Conservation (phyloP, 2,888 invertebrate species). For the Orthonychiurus folsomi region DNA sequence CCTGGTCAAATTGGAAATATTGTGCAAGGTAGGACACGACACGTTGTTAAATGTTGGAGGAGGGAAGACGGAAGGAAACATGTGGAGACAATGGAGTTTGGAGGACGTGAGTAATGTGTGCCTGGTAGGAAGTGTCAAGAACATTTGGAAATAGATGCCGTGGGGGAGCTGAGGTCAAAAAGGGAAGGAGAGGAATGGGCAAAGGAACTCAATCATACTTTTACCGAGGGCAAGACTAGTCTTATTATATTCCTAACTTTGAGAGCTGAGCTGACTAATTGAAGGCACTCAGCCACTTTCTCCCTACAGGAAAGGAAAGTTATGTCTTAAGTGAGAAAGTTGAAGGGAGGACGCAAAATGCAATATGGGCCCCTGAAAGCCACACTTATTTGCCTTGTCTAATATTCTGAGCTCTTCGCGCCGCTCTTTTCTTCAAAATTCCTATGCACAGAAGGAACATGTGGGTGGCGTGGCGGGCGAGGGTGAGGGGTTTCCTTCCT, state of each 20-base stretch:
- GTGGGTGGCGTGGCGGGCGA: too few species aligned
- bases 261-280: background rate
- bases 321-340: background rate
- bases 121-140: background rate
- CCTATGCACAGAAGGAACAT: background rate
- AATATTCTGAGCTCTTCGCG: background rate
- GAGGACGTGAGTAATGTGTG: background rate
- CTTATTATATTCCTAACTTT: conserved; percentile 1
- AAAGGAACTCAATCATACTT: background rate
- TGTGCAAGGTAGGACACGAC: background rate
- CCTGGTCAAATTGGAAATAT: background rate
- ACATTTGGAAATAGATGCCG: background rate
- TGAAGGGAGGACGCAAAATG: background rate
- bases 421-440: background rate
- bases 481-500: background rate
- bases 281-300: conserved; percentile 1
- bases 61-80: background rate
- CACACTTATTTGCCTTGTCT: background rate
- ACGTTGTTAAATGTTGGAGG: background rate
- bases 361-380: background rate
- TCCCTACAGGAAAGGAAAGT: background rate
- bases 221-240: background rate
- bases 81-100: background rate
- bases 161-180: background rate
- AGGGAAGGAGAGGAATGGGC: background rate